Evolutionary conservation across 2,113 vertebrate species (phyloP), one percentile per base, ranked within the genome.

Genomic region (Ploceus nigricollis): DNA sequence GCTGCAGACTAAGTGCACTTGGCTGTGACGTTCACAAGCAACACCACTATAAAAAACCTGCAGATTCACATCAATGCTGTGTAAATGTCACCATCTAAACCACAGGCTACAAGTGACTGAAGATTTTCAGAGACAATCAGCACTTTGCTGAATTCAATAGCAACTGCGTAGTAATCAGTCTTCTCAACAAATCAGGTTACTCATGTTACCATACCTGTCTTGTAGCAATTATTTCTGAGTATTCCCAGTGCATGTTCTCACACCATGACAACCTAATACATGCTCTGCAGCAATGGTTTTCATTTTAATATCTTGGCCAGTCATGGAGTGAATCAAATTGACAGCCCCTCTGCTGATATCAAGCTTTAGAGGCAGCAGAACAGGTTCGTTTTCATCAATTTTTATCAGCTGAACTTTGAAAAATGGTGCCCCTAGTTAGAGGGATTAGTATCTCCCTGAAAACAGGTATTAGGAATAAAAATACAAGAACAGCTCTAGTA

Each of bases 371-470:
- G 65, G 50, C 45, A 87, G 65, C 18, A 65, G 44, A 93, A 68
- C 28, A 61, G 21, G 63, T 50, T 21, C 4, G 11, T 13, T 72
- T 58, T 50, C 0, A 0, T n/a, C 54, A 82, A 45, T 30, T 69
- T 82, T 72, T 93, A 95, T 66, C 92, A 90, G 58, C 22, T 40
- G 37, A 53, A 28, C 47, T 60, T 37, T 53, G 64, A 93, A 87
- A 90, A 93, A 72, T 3, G 12, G 50, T 54, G 77, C 14, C 18
- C 7, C 35, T 69, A 42, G 31, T 53, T 82, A 54, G 1, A 89
- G 53, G 33, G 53, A 89, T 71, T 76, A 92, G 39, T 39, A 69
- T 68, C 37, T 65, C 61, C 37, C 4, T 10, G 22, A 73, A 58
- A 90, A 72, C 0, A 56, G 22, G 21, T 72, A 76, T 35, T 31